These are phyloP conservation scores for Solenopsis invicta DNA, from an alignment of 1,140 invertebrate genomes.

Conservation along the genomic window DNA sequence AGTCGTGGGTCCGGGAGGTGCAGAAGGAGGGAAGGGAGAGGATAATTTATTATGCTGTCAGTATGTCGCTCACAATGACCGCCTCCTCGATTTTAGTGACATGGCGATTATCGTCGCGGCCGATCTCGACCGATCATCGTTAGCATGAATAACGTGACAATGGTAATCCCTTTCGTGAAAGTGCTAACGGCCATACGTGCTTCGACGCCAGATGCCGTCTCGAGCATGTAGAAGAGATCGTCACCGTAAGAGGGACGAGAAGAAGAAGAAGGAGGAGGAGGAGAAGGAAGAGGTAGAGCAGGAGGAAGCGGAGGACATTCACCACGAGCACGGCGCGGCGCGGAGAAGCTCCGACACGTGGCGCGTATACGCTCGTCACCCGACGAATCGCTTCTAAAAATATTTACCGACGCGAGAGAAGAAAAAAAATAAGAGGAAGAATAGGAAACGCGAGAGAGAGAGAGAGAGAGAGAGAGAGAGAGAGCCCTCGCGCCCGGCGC, in stretches of 20 bases:
- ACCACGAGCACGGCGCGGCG: conserved; percentile 56
- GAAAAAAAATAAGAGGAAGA: conserved; percentile 38
- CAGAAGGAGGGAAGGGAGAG: conserved; percentile 54
- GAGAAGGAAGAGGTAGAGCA: conserved; percentile 19
- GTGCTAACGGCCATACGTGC: conserved; percentile 76
- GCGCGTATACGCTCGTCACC: conserved; percentile 68
- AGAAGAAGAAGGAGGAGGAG: conserved; percentile 39
- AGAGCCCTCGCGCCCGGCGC: conserved; percentile 22
- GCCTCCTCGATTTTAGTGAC: conserved; percentile 85
- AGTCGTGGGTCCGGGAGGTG: conserved; percentile 8
- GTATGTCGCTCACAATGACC: conserved; percentile 85
- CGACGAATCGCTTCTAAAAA: conserved; percentile 75
- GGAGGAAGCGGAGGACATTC: conserved; percentile 66
- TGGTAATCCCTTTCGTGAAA: conserved; percentile 83
- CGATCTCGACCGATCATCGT: conserved; percentile 85
- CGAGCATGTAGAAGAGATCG: conserved; percentile 75
- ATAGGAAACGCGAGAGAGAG: conserved; percentile 1
- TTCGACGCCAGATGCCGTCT: conserved; percentile 78
- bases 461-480: background rate
- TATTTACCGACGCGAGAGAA: conserved; percentile 59
- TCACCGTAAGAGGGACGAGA: conserved; percentile 58
- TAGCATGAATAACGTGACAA: conserved; percentile 86
- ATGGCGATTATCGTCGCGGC: conserved; percentile 82
- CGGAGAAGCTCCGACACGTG: conserved; percentile 72
- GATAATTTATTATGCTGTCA: conserved; percentile 86